A percentile compares a stretch with the other conserved stretches of the same genome.
phyloP scores from a whole-genome alignment of 30 jellyfish, hydroid and myxozoan species.

The Turritopsis rubra region DNA sequence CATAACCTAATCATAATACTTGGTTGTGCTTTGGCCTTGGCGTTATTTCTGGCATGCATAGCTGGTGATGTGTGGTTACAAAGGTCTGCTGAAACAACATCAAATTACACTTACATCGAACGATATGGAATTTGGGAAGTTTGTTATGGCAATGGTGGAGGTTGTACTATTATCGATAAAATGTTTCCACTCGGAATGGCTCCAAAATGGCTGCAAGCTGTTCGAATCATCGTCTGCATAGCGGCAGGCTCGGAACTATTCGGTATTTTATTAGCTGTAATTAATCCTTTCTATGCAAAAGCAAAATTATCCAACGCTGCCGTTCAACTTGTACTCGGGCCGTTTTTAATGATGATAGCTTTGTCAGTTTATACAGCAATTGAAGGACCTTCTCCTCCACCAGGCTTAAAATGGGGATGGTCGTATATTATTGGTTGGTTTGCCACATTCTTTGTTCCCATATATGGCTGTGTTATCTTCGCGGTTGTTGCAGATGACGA shows the following conservation, averaged over 20 bases:
- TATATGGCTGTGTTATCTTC: not conserved
- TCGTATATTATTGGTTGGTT: not conserved
- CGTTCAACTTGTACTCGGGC: not conserved
- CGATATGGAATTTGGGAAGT: not conserved
- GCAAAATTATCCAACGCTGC: not conserved
- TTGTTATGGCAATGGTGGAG: not conserved
- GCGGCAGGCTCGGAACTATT: not conserved
- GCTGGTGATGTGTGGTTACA: not conserved
- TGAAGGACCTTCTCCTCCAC: not conserved
- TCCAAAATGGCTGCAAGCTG: not conserved
- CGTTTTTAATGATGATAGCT: not conserved
- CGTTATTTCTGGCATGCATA: not conserved
- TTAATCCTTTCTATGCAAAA: not conserved
- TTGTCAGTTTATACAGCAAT: not conserved
- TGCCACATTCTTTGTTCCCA: not conserved
- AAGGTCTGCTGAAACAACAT: not conserved
- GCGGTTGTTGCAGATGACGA: not conserved
- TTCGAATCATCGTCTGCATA: not conserved
- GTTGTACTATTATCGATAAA: not conserved
- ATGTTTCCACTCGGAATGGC: not conserved
- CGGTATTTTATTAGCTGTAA: not conserved
- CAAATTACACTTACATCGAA: not conserved
- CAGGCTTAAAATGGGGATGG: not conserved
- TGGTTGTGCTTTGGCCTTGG: not conserved
- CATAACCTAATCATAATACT: not conserved